Evolutionary conservation across 2,888 invertebrate genomes (phyloP), one percentile per base, ranked within the genome.

Genomic region (Coenonympha glycerion): DNA sequence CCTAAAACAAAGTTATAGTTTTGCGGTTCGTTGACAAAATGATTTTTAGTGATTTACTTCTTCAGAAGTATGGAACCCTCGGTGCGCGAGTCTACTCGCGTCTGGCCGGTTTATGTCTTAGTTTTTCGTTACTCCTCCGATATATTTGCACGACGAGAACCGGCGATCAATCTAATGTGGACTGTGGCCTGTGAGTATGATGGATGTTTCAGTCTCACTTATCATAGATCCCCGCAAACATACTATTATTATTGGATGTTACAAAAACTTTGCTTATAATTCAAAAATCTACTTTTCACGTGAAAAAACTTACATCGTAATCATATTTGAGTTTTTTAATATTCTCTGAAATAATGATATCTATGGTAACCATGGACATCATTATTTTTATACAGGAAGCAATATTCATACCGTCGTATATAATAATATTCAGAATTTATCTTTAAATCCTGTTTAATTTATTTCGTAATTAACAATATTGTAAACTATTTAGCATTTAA

Each of bases 51-150:
- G n/a, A n/a, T n/a, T n/a, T n/a, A n/a, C n/a, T n/a, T n/a, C n/a
- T n/a, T n/a, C n/a, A n/a, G n/a, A n/a, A n/a, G n/a, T n/a, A n/a
- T n/a, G n/a, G n/a, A n/a, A n/a, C n/a, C n/a, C n/a, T n/a, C n/a
- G n/a, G n/a, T n/a, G n/a, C n/a, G n/a, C n/a, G n/a, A n/a, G n/a
- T n/a, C n/a, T n/a, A n/a, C n/a, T n/a, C n/a, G n/a, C n/a, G n/a
- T n/a, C n/a, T n/a, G n/a, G n/a, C n/a, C n/a, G n/a, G n/a, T n/a
- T 82, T 82, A 81, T 84, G 85, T 84, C 84, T 80, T 73, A 71
- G 72, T 66, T 69, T 76, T 74, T 70, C 70, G 69, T 64, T 69
- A 65, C 61, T 65, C 54, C 60, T 58, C 11, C 30, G 67, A 67
- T 73, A 68, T 74, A 72, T 77, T 72, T 74, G 56, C 53, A 64